Percentiles rank a stretch among this genome's conserved stretches.
Conservation (phyloP, 2,888 invertebrate species). For the Ochropleura plecta region DNA sequence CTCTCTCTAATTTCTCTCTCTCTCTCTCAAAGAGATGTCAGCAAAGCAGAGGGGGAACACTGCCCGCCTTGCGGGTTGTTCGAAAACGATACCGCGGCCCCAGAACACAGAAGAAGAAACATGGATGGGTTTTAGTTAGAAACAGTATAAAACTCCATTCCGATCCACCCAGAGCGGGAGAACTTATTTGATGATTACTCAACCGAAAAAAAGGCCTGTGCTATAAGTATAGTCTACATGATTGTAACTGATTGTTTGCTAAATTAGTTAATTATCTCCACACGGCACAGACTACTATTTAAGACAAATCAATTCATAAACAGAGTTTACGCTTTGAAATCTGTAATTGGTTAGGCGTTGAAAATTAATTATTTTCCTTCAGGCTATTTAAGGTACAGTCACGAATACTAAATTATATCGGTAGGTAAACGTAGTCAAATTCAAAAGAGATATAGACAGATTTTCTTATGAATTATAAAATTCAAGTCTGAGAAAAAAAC, state of each 20-base stretch:
- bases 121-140: too few species aligned
- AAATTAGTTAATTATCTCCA: slow-evolving; percentile 54
- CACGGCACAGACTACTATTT: slow-evolving; percentile 34
- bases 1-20: too few species aligned
- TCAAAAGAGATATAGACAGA: not conserved
- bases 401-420: not conserved
- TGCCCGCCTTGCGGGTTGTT: too few species aligned
- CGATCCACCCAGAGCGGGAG: too few species aligned
- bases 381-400: slow-evolving; percentile 19
- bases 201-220: too few species aligned
- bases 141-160: too few species aligned
- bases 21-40: too few species aligned
- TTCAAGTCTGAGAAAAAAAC: not conserved
- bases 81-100: too few species aligned
- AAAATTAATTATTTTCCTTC: slow-evolving; percentile 57
- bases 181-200: too few species aligned
- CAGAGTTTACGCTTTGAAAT: slow-evolving; percentile 54
- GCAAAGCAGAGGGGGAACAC: too few species aligned
- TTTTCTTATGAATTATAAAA: not conserved
- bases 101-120: too few species aligned
- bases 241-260: not conserved
- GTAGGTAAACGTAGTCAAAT: not conserved
- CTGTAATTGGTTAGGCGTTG: slow-evolving; percentile 33
- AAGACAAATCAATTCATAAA: slow-evolving; percentile 58
- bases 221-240: too few species aligned